A percentile compares a stretch with the other conserved stretches of the same genome.
Evolutionary conservation across 2,113 vertebrate genomes (phyloP).

Genomic region (Galemys pyrenaicus): DNA sequence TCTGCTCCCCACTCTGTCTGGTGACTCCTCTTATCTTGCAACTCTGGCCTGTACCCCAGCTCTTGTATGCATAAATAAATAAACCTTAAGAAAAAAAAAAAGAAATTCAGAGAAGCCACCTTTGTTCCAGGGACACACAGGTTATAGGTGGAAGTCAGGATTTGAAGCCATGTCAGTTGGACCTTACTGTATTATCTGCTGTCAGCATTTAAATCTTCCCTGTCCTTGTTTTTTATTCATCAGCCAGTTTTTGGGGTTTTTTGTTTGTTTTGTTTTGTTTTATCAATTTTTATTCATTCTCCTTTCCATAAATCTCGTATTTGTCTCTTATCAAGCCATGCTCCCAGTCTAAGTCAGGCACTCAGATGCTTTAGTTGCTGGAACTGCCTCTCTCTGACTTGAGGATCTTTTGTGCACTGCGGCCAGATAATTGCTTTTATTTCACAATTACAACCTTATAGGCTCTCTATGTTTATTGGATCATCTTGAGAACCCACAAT

Average conservation of each 20-base stretch:
- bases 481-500: not conserved
- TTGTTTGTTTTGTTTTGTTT: too few species aligned
- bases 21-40: too few species aligned
- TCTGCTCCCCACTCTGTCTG: too few species aligned
- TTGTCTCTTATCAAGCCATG: not conserved
- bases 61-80: too few species aligned
- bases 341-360: not conserved
- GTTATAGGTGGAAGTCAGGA: not conserved
- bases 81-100: too few species aligned
- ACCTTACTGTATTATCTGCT: not conserved
- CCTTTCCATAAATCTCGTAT: not conserved
- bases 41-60: too few species aligned
- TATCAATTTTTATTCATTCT: not conserved
- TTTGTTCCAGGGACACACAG: not conserved
- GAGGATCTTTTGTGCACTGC: not conserved
- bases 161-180: not conserved
- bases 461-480: not conserved
- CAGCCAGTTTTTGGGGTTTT: not conserved
- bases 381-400: not conserved
- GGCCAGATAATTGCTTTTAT: not conserved
- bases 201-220: not conserved
- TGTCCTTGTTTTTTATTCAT: not conserved
- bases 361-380: not conserved
- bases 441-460: not conserved
- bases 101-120: not conserved